Evolutionary conservation across 2,888 invertebrate genomes (phyloP), one percentile per base, ranked within the genome.

Genomic region (Lasioglossum marginatum): DNA sequence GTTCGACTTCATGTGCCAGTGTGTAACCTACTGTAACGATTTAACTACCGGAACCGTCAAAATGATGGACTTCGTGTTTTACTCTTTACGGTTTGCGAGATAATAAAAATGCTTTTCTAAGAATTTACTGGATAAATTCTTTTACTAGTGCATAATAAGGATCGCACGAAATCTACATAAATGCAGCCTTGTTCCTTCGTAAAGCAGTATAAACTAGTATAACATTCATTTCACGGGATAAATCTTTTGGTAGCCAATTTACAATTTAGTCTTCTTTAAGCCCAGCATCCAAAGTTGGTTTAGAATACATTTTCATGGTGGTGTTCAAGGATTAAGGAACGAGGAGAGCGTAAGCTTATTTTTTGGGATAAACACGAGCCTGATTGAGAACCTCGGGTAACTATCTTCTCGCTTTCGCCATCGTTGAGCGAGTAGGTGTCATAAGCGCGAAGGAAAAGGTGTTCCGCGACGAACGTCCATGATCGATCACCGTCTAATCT

Each of bases 401-500:
- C 77, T 70, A 74, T 74, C 60, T 74, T 31, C 72, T 48, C 57
- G 77, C 63, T 23, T 52, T 27, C 60, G 27, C 40, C 48, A 71
- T 84, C 78, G 63, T 63, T 63, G 84, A 83, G 71, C 63, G 82
- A 71, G 82, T 66, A 14, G 60, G 37, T 63, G 74, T 83, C 63
- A 77, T n/a, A 60, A 19, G 57, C 45, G 19, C 45, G 60, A 34
- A 27, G 60, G 48, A 34, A 60, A 84, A 77, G 37, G 77, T 71
- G 73, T 60, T 52, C 66, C 45, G 14, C 48, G 84, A 79, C 84
- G 14, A 52, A 52, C 52, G 40, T 23, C 27, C 71, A 72, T 84
- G 84, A 85, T 85, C 52, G 84, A 85, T 85, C 79, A 79, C 63
- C 79, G 16, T 71, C 84, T 75, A 79, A 85, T 85, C 84, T 79